Conservation (phyloP, 2,113 vertebrate genomes). For the Brachypteracias leptosomus region DNA sequence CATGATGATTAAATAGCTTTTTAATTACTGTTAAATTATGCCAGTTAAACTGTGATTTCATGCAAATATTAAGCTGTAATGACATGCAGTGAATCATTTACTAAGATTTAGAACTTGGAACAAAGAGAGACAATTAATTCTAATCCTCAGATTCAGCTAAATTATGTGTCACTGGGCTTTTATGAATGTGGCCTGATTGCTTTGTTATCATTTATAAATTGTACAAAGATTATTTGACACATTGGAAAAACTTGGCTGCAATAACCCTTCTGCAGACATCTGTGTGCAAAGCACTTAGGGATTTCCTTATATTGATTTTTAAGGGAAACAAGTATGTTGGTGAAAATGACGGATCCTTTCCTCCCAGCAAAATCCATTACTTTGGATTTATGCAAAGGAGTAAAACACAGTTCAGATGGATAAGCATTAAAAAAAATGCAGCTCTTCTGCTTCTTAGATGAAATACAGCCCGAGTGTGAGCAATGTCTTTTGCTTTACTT, state of each 20-base stretch:
- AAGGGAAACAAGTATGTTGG: slow-evolving; percentile 29
- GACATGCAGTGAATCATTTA: slow-evolving; percentile 90
- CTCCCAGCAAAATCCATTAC: not conserved
- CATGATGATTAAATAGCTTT: slow-evolving; percentile 90
- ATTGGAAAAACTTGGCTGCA: slow-evolving; percentile 56
- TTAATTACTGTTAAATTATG: slow-evolving; percentile 96
- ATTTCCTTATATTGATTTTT: slow-evolving; percentile 46
- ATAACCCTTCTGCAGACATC: slow-evolving; percentile 57
- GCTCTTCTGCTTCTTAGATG: not conserved
- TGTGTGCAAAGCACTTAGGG: slow-evolving; percentile 38
- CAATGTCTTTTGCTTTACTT: not conserved
- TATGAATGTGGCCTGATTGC: slow-evolving; percentile 78
- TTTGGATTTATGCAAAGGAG: not conserved
- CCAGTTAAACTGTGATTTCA: slow-evolving; percentile 95
- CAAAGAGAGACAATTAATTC: slow-evolving; percentile 90
- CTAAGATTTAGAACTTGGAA: slow-evolving; percentile 87
- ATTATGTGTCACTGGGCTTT: slow-evolving; percentile 78
- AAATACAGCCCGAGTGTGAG: not conserved
- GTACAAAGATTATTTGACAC: slow-evolving; percentile 72
- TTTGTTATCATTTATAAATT: slow-evolving; percentile 81
- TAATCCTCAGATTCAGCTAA: slow-evolving; percentile 79
- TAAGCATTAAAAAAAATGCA: not conserved
- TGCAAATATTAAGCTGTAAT: slow-evolving; percentile 95
- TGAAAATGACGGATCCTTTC: slow-evolving; percentile 3
- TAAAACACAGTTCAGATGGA: not conserved